Evolutionary conservation across 2,113 vertebrate genomes (phyloP).

Genomic region (Ammospiza nelsoni): DNA sequence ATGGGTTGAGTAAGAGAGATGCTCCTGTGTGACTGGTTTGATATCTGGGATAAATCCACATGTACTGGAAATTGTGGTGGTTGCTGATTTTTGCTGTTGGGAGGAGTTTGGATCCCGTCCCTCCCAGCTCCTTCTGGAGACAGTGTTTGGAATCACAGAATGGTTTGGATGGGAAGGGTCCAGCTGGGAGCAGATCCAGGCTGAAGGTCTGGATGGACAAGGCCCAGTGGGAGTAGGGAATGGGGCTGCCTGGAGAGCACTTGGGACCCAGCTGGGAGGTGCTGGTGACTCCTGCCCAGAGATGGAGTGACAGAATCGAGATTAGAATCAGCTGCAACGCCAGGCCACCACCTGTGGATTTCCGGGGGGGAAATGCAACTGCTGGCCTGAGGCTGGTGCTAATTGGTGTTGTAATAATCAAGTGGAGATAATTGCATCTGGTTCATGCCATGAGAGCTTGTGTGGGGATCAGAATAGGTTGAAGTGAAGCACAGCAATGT

Average conservation of each 20-base stretch:
- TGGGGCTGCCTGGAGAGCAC: no score
- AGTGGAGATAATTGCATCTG: neutral
- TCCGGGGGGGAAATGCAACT: no score
- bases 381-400: neutral
- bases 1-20: neutral
- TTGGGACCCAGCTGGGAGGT: no score
- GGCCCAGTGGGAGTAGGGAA: neutral
- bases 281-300: no score
- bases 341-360: no score
- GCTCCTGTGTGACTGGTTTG: neutral
- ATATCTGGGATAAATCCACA: neutral
- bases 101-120: no score
- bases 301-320: no score
- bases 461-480: neutral
- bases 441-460: neutral
- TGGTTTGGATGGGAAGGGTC: neutral
- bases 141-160: fast-evolving
- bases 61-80: no score
- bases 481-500: neutral
- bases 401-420: neutral
- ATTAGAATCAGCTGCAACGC: no score
- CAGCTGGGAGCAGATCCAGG: neutral
- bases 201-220: neutral
- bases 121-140: neutral
- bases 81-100: no score